Conservation (phyloP, 2,888 invertebrate species). For the Macrosoma leucophasiata region DNA sequence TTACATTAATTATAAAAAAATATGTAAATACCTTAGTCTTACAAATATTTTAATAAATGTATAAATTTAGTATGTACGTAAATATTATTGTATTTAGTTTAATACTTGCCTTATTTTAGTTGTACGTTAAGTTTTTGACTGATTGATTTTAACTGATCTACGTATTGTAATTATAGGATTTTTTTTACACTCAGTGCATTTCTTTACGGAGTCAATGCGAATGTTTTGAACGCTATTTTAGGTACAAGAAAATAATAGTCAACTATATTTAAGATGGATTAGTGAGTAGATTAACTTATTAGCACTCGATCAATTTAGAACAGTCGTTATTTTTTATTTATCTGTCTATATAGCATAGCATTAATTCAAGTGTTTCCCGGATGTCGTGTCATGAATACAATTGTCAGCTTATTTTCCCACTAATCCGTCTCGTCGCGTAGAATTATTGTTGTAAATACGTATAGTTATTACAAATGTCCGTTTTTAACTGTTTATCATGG, state of each 20-base stretch:
- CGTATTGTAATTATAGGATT: conserved; percentile 38
- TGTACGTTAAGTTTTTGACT: conserved; percentile 59
- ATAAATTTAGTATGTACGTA: conserved; percentile 33
- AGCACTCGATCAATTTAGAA: no score
- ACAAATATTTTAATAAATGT: conserved; percentile 32
- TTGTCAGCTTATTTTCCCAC: conserved; percentile 16
- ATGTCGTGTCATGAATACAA: neutral
- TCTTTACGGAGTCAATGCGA: conserved; percentile 48
- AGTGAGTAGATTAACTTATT: conserved; percentile 28
- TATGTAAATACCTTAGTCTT: conserved; percentile 47
- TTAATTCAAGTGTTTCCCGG: neutral
- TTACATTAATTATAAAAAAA: conserved; percentile 51
- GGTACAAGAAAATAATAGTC: conserved; percentile 52
- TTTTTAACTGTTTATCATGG: conserved; percentile 28
- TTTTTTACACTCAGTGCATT: conserved; percentile 53
- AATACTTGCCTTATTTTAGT: conserved; percentile 63
- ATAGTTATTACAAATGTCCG: conserved; percentile 18
- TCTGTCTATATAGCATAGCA: conserved; percentile 7
- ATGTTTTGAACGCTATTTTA: conserved; percentile 33
- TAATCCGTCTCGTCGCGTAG: conserved; percentile 32
- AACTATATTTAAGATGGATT: conserved; percentile 42
- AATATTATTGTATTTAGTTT: conserved; percentile 41
- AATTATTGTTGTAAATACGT: conserved; percentile 28
- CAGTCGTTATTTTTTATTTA: neutral
- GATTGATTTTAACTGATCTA: conserved; percentile 61